These are phyloP conservation scores for Drosophila seclusa DNA, from an alignment of 2,888 invertebrate genomes.

Conservation along the genomic window DNA sequence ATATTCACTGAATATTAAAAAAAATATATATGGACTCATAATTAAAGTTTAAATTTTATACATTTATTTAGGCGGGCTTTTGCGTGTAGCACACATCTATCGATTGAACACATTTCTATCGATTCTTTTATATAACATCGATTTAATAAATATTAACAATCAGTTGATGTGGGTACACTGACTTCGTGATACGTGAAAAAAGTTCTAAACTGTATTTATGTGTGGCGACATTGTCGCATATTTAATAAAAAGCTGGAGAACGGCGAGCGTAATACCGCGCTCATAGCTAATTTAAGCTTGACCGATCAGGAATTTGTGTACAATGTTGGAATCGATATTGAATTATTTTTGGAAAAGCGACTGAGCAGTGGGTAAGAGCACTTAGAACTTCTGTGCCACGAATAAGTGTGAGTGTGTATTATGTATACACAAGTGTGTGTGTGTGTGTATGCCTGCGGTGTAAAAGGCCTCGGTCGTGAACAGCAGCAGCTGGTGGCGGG, in stretches of 20 bases:
- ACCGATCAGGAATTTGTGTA: slow-evolving; percentile 85
- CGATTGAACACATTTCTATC: slow-evolving; percentile 16
- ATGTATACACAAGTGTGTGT: slow-evolving; percentile 39
- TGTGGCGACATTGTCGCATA: slow-evolving; percentile 70
- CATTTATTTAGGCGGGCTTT: background rate
- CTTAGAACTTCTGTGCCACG: slow-evolving; percentile 58
- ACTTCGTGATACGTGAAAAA: slow-evolving; percentile 54
- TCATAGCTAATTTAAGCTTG: slow-evolving; percentile 81
- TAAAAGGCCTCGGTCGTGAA: slow-evolving; percentile 28
- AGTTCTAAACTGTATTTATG: slow-evolving; percentile 62
- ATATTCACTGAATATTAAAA: background rate
- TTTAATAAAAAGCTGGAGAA: slow-evolving; percentile 74
- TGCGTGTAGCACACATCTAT: background rate
- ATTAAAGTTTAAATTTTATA: background rate
- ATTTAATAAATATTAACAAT: slow-evolving; percentile 10
- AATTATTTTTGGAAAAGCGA: slow-evolving; percentile 82
- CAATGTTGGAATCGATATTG: slow-evolving; percentile 84
- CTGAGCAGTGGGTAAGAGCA: slow-evolving; percentile 82
- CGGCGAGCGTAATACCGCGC: slow-evolving; percentile 66
- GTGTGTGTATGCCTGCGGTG: slow-evolving; percentile 20
- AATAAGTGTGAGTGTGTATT: slow-evolving; percentile 44
- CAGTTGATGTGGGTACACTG: slow-evolving; percentile 49
- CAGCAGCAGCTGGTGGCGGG: slow-evolving; percentile 44
- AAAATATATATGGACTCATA: background rate
- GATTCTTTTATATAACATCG: slow-evolving; percentile 22